These are phyloP conservation scores for Meleagris gallopavo DNA, from an alignment of 2,113 vertebrate species.

Conservation along the genomic window DNA sequence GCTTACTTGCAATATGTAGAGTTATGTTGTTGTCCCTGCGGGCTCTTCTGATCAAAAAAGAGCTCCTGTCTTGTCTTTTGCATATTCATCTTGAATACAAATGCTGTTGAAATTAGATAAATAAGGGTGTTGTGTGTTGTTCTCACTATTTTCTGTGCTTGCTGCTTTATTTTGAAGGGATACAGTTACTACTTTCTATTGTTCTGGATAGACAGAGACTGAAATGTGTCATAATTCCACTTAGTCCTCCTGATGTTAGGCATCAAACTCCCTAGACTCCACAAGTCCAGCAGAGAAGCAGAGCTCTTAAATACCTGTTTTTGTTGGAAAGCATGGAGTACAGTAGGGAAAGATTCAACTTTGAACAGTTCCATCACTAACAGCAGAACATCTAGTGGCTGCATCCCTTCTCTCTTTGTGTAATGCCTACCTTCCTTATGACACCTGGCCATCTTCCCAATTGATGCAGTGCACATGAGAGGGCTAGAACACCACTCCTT, in stretches of 20 bases:
- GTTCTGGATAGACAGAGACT: background rate
- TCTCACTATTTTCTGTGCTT: background rate
- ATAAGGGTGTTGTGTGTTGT: background rate
- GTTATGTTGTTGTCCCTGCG: background rate
- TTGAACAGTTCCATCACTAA: background rate
- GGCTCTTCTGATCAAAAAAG: background rate
- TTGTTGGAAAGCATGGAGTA: background rate
- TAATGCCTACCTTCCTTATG: background rate
- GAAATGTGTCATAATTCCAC: background rate
- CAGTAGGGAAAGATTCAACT: background rate
- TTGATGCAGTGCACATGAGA: accelerated
- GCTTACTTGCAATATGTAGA: background rate
- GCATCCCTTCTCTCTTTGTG: background rate
- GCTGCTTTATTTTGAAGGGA: background rate
- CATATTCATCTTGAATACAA: background rate
- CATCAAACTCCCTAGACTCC: background rate
- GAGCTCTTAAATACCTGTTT: background rate
- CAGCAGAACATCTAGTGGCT: background rate
- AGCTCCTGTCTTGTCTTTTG: background rate
- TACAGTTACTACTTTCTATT: background rate
- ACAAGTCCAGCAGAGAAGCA: background rate
- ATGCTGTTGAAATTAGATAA: background rate
- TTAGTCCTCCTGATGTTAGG: background rate
- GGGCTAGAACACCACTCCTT: accelerated
- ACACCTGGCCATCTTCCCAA: background rate